Conservation (phyloP, 2,797 vertebrate genomes). For the Loriculus beryllinus region DNA sequence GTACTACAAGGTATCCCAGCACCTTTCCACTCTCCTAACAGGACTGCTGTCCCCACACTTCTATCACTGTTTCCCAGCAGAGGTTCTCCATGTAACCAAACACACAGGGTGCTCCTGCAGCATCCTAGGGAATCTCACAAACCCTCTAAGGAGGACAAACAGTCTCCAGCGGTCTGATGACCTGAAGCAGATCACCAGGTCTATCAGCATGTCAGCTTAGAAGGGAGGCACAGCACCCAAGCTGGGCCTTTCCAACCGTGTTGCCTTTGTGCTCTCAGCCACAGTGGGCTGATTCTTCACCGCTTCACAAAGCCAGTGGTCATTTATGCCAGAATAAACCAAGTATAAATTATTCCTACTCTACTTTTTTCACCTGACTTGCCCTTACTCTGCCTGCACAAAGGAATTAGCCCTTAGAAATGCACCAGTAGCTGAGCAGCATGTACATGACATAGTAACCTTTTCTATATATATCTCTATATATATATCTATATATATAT, state of each 20-base stretch:
- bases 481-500: too few species aligned
- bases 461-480: not conserved
- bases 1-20: not conserved
- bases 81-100: not conserved
- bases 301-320: not conserved
- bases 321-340: not conserved
- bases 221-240: slow-evolving; percentile 8
- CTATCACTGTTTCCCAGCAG: not conserved
- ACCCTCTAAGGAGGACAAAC: not conserved
- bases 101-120: not conserved
- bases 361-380: not conserved
- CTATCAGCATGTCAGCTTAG: slow-evolving; percentile 36
- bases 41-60: accelerated
- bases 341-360: not conserved
- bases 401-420: not conserved
- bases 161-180: slow-evolving; percentile 12
- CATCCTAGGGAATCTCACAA: not conserved
- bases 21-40: not conserved
- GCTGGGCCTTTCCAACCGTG: not conserved
- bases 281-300: not conserved
- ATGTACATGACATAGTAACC: not conserved
- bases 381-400: accelerated
- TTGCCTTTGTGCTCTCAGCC: not conserved
- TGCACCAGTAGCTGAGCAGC: slow-evolving; percentile 6
- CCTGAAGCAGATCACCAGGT: not conserved